phyloP scores from a whole-genome alignment of 1,140 invertebrate genomes.

The Scaptomyza hsui region DNA sequence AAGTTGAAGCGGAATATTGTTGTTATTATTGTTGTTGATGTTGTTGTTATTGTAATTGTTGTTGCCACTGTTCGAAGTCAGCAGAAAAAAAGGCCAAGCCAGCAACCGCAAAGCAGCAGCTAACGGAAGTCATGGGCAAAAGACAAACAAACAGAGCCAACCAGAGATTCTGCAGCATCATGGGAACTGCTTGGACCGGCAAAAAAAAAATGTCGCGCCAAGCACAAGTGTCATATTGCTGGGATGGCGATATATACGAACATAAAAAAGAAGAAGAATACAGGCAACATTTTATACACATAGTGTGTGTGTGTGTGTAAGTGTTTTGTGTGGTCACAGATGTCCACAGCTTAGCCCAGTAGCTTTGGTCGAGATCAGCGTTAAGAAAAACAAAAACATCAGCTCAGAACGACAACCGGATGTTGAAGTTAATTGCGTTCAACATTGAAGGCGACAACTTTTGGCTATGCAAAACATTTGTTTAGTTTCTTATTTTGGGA shows the following conservation, averaged over 20 bases:
- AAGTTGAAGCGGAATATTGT: constrained; percentile 44
- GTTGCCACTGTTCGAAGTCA: constrained; percentile 47
- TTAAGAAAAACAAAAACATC: constrained; percentile 43
- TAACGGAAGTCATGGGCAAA: constrained; percentile 79
- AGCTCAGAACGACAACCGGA: constrained; percentile 79
- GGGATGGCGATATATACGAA: constrained; percentile 61
- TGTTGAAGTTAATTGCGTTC: constrained; percentile 68
- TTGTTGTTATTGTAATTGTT: constrained; percentile 46
- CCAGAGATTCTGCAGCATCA: constrained; percentile 79
- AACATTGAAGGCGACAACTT: constrained; percentile 37
- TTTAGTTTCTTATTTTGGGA: constrained; percentile 45
- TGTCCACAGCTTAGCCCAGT: constrained; percentile 49
- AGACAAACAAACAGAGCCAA: constrained; percentile 73
- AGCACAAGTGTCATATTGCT: constrained; percentile 80
- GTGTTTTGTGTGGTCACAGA: constrained; percentile 14
- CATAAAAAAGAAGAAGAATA: constrained; percentile 29
- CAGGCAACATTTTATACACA: constrained; percentile 73
- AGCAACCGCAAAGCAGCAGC: constrained; percentile 52
- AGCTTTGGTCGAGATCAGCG: constrained; percentile 65
- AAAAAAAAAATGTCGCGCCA: constrained; percentile 59
- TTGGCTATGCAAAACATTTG: constrained; percentile 52
- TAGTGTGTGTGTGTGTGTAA: constrained; percentile 23
- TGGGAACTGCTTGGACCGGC: constrained; percentile 72
- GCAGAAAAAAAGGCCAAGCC: constrained; percentile 54
- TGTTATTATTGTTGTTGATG: constrained; percentile 41